A percentile compares a stretch with the other conserved stretches of the same genome.
Evolutionary conservation across 2,888 invertebrate species (phyloP).

Genomic region (Anthophora plumipes): DNA sequence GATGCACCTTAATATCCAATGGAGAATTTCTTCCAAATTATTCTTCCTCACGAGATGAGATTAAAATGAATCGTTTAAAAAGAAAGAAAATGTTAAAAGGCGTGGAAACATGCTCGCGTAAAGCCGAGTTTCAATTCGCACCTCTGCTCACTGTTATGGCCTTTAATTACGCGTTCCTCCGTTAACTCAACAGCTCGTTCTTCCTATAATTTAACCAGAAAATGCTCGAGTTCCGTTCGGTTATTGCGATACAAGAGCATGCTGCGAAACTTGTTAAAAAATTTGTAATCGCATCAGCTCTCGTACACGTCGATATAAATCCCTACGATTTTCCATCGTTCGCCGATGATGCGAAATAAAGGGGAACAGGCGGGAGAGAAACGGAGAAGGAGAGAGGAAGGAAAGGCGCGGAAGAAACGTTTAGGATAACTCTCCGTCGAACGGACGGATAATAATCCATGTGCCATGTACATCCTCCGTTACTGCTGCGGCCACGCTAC

Average conservation of each 20-base stretch:
- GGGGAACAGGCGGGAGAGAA: neutral
- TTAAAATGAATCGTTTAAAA: neutral
- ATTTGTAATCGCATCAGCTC: slow-evolving; percentile 21
- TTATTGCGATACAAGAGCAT: slow-evolving; percentile 2
- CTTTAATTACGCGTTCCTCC: slow-evolving; percentile 38
- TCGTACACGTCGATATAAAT: neutral
- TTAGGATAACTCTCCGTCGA: slow-evolving; percentile 71
- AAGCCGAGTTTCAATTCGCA: slow-evolving; percentile 34
- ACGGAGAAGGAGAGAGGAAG: slow-evolving; percentile 18
- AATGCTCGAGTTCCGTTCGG: slow-evolving; percentile 37
- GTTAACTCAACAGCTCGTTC: slow-evolving; percentile 8
- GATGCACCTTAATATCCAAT: neutral
- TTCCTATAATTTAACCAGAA: slow-evolving; percentile 20
- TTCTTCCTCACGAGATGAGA: neutral
- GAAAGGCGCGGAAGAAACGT: slow-evolving; percentile 66
- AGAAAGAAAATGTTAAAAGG: neutral
- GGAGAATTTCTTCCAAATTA: neutral
- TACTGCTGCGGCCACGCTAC: slow-evolving; percentile 74
- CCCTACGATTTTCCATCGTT: slow-evolving; percentile 28
- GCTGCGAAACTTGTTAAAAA: neutral
- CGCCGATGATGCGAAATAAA: slow-evolving; percentile 2
- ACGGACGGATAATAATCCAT: slow-evolving; percentile 73
- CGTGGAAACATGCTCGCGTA: slow-evolving; percentile 3
- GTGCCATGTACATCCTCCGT: slow-evolving; percentile 70
- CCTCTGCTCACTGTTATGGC: slow-evolving; percentile 34